Evolutionary conservation across 2,797 vertebrate genomes (phyloP).

Genomic region (Otus scops): DNA sequence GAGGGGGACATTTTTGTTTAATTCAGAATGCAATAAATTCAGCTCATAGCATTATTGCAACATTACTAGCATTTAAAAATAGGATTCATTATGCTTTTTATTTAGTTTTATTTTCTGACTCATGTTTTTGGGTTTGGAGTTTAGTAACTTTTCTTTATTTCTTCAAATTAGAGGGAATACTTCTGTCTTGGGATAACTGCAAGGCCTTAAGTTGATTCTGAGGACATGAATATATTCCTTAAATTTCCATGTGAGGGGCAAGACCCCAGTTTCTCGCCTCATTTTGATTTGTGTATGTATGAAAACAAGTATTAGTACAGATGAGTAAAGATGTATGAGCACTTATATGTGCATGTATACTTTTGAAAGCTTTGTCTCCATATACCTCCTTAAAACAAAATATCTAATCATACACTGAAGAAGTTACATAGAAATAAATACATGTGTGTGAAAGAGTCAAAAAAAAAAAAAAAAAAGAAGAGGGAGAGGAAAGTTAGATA

Average conservation of each 20-base stretch:
- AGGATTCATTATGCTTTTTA: not conserved
- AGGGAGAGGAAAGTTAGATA: accelerated
- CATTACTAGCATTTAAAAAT: not conserved
- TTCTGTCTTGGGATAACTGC: not conserved
- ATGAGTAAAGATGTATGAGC: accelerated
- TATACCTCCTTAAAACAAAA: not conserved
- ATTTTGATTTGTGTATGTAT: not conserved
- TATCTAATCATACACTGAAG: not conserved
- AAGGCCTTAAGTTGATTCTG: not conserved
- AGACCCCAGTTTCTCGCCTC: not conserved
- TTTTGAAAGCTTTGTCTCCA: not conserved
- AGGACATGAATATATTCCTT: not conserved
- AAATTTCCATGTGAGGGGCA: not conserved
- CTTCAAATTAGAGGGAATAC: not conserved
- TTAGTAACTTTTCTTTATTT: not conserved
- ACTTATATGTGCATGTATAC: not conserved
- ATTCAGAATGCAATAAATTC: not conserved
- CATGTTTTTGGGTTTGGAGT: not conserved
- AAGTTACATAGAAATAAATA: not conserved
- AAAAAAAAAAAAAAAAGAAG: not conserved
- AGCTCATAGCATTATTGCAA: not conserved
- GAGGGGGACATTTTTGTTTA: not conserved
- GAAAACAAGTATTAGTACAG: not conserved
- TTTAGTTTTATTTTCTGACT: not conserved
- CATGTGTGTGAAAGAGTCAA: not conserved